Evolutionary conservation across 2,113 vertebrate species (phyloP).

Genomic region (Ginglymostoma cirratum): DNA sequence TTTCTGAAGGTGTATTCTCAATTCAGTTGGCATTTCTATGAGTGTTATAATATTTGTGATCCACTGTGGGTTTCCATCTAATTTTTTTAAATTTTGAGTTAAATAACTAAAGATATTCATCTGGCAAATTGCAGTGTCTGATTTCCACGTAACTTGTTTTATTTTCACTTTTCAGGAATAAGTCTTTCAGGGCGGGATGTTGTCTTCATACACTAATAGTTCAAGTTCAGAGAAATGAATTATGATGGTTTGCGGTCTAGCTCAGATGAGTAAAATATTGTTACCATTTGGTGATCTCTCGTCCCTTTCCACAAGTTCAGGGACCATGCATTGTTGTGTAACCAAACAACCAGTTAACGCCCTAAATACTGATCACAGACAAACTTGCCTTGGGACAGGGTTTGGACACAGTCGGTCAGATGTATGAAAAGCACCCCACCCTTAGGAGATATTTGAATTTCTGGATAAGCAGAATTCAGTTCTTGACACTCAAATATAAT

Average conservation of each 20-base stretch:
- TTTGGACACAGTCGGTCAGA: neutral
- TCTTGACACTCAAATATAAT: neutral
- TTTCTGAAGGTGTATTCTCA: neutral
- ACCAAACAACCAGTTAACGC: neutral
- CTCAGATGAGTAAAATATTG: neutral
- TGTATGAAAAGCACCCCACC: neutral
- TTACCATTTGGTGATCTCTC: neutral
- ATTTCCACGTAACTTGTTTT: neutral
- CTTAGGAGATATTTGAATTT: neutral
- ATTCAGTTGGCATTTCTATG: neutral
- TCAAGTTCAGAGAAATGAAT: neutral
- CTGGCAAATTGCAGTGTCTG: neutral
- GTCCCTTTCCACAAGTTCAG: neutral
- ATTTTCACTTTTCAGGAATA: neutral
- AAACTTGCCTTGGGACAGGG: no score
- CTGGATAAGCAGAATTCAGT: neutral
- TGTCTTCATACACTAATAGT: neutral
- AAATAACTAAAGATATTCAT: neutral
- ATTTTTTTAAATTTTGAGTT: neutral
- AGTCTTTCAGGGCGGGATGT: neutral
- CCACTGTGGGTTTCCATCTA: neutral
- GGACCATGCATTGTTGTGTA: neutral
- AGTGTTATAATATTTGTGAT: neutral
- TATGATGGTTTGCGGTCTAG: neutral
- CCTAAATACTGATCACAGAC: neutral